These are phyloP conservation scores for Coracopsis vasa DNA, from an alignment of 2,113 vertebrate species.

Conservation along the genomic window DNA sequence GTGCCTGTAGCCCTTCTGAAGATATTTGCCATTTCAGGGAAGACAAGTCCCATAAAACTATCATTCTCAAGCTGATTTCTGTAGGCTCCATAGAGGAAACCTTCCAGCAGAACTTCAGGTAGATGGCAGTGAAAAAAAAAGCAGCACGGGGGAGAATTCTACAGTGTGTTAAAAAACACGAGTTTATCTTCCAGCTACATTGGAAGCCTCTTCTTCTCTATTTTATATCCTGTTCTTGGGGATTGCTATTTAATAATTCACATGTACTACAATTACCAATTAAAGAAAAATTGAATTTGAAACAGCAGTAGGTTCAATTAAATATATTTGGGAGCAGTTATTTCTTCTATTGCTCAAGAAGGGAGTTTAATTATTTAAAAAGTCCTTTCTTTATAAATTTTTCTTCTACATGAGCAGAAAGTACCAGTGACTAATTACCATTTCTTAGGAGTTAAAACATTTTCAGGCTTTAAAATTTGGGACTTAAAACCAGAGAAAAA, in stretches of 20 bases:
- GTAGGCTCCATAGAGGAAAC: constrained; percentile 5
- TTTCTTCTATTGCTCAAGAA: constrained; percentile 53
- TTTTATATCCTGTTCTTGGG: constrained; percentile 56
- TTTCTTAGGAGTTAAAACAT: not conserved
- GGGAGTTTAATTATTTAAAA: constrained; percentile 59
- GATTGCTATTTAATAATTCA: constrained; percentile 73
- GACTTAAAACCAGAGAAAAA: not conserved
- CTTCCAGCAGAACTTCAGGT: constrained; percentile 8
- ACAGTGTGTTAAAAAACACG: not conserved
- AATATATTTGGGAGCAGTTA: constrained; percentile 66
- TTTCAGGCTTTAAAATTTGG: not conserved
- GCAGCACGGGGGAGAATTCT: not conserved
- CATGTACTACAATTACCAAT: constrained; percentile 59
- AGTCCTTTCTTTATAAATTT: constrained; percentile 28
- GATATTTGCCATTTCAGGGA: not conserved
- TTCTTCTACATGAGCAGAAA: constrained; percentile 20
- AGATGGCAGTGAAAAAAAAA: not conserved
- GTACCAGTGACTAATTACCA: not conserved
- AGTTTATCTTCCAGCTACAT: constrained; percentile 43
- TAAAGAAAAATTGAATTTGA: constrained; percentile 69
- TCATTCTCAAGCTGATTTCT: constrained; percentile 21
- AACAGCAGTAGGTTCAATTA: constrained; percentile 67
- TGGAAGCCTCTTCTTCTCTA: not conserved
- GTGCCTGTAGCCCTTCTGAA: not conserved
- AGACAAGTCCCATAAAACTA: not conserved